Conservation (phyloP, 2,888 invertebrate genomes). For the Harpalus rufipes region DNA sequence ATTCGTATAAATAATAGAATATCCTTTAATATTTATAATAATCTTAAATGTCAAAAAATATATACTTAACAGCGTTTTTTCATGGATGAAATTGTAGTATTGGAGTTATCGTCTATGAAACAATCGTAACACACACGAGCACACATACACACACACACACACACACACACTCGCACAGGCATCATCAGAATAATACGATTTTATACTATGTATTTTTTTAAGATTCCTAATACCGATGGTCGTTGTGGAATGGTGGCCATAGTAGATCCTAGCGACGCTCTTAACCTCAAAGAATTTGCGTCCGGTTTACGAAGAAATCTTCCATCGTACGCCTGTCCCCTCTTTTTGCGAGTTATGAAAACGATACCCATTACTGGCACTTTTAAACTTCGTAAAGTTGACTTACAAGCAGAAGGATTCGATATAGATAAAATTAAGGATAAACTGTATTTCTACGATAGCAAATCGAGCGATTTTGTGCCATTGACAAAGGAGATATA, state of each 20-base stretch:
- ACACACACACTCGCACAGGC: no score
- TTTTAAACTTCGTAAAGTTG: conserved; percentile 94
- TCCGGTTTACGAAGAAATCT: conserved; percentile 85
- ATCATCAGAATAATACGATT: no score
- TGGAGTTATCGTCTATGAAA: no score
- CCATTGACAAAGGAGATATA: conserved; percentile 72
- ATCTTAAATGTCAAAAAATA: no score
- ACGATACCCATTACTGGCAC: conserved; percentile 92
- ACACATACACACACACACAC: no score
- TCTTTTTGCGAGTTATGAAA: conserved; percentile 90
- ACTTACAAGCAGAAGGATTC: conserved; percentile 91
- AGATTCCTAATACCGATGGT: conserved; percentile 90
- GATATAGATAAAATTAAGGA: conserved; percentile 84
- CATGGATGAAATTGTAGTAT: no score
- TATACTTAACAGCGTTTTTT: no score
- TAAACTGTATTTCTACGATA: conserved; percentile 83
- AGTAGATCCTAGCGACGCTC: conserved; percentile 82
- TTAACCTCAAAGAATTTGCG: conserved; percentile 82
- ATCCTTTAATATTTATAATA: no score
- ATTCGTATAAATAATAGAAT: no score
- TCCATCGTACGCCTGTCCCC: conserved; percentile 92
- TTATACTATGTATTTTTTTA: conserved; percentile 64
- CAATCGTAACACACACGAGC: no score
- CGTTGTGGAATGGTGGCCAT: conserved; percentile 96
- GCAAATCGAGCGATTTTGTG: conserved; percentile 72